Evolutionary conservation across 2,113 vertebrate genomes (phyloP).

Genomic region (Channa maculata): DNA sequence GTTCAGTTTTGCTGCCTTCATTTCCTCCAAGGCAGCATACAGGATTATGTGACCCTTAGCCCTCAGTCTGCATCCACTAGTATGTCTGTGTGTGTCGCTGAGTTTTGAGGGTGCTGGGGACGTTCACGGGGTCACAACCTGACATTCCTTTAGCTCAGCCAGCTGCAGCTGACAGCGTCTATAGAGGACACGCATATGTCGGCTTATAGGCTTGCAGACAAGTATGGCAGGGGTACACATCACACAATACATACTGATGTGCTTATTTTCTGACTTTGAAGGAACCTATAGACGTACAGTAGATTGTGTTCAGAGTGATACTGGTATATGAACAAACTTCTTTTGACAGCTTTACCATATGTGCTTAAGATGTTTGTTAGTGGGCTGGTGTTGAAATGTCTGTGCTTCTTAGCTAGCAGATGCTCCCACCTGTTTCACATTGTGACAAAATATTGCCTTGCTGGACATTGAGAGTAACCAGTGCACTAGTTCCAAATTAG

Average conservation of each 20-base stretch:
- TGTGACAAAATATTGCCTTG: too few relatives aligned
- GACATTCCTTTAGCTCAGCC: conserved; percentile 32
- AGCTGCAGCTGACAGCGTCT: conserved; percentile 66
- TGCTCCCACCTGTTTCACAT: too few relatives aligned
- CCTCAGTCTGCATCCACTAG: conserved; percentile 1
- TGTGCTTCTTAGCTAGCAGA: too few relatives aligned
- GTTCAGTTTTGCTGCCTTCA: conserved; percentile 18
- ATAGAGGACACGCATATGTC: conserved; percentile 68
- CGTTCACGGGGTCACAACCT: neutral
- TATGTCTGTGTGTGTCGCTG: neutral
- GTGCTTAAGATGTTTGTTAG: too few relatives aligned
- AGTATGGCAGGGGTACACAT: neutral
- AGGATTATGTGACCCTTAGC: neutral
- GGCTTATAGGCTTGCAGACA: conserved; percentile 11
- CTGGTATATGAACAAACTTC: too few relatives aligned
- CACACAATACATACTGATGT: neutral
- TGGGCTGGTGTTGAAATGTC: too few relatives aligned
- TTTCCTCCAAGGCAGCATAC: conserved; percentile 35
- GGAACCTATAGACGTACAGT: conserved; percentile 11
- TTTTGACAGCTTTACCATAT: too few relatives aligned
- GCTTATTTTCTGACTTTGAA: conserved; percentile 19
- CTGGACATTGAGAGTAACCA: too few relatives aligned
- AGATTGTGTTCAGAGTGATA: too few relatives aligned
- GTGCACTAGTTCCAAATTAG: too few relatives aligned
- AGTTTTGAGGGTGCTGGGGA: too few relatives aligned